These are phyloP conservation scores for Dynastes tityus DNA, from an alignment of 2,888 invertebrate genomes.

Conservation along the genomic window DNA sequence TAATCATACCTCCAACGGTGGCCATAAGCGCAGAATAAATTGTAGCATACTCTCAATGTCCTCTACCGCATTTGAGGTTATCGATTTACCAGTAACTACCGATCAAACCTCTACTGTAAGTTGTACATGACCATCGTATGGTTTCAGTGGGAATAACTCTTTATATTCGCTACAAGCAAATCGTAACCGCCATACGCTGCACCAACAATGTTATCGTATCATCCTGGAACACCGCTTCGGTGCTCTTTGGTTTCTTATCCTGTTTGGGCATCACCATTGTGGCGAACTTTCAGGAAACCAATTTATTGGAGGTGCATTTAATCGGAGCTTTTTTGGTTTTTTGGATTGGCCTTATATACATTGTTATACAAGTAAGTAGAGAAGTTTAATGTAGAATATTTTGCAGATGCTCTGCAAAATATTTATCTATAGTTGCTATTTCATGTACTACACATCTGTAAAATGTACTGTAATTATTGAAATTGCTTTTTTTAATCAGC, in stretches of 20 bases:
- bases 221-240: slow-evolving; percentile 59
- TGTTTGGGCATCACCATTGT: slow-evolving; percentile 80
- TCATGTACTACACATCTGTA: too few species aligned
- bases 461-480: too few species aligned
- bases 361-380: slow-evolving; percentile 81
- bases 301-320: slow-evolving; percentile 78
- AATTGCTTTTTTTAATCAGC: too few species aligned
- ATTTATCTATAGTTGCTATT: too few species aligned
- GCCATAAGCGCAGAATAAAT: too few species aligned
- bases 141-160: slow-evolving; percentile 53
- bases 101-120: not conserved
- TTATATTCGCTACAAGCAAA: slow-evolving; percentile 55
- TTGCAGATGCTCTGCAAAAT: too few species aligned
- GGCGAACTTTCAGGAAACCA: slow-evolving; percentile 82
- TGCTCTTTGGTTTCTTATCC: slow-evolving; percentile 72
- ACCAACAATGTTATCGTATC: slow-evolving; percentile 19
- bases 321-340: slow-evolving; percentile 82
- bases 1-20: too few species aligned
- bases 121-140: not conserved
- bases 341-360: slow-evolving; percentile 84
- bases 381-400: too few species aligned
- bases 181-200: slow-evolving; percentile 44
- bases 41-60: not conserved
- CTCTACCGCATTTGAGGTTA: not conserved
- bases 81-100: not conserved